phyloP scores from a whole-genome alignment of 2,797 vertebrate species.

The Sebastes steindachneri region DNA sequence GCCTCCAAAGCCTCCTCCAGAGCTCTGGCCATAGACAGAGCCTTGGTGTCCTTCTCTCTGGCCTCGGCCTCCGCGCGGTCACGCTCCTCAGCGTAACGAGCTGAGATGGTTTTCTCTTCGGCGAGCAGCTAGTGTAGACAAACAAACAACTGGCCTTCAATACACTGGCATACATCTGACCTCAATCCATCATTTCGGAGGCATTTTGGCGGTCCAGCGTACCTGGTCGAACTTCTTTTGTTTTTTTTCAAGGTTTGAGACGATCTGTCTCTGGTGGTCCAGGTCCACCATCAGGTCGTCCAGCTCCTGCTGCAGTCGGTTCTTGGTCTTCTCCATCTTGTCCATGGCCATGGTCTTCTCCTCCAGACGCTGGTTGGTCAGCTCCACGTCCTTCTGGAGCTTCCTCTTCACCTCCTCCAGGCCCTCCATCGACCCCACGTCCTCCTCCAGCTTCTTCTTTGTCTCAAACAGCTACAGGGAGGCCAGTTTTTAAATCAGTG shows the following conservation, averaged over 20 bases:
- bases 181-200: background rate
- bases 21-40: constrained; percentile 91
- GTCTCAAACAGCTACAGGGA: constrained; percentile 87
- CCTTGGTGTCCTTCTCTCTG: constrained; percentile 96
- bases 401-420: constrained; percentile 95
- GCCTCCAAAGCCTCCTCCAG: constrained; percentile 95
- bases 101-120: constrained; percentile 96
- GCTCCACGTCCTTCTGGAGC: constrained; percentile 91
- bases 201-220: background rate
- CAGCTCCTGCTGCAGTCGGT: constrained; percentile 93
- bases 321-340: constrained; percentile 97
- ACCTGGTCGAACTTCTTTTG: constrained; percentile 99
- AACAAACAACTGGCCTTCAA: background rate
- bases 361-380: constrained; percentile 88
- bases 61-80: constrained; percentile 97
- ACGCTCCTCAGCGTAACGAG: constrained; percentile 94
- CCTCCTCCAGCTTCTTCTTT: constrained; percentile 97
- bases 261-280: constrained; percentile 94
- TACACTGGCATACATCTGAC: background rate
- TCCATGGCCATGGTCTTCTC: constrained; percentile 92
- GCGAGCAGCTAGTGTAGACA: constrained; percentile 88
- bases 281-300: constrained; percentile 93
- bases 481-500: background rate
- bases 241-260: constrained; percentile 95
- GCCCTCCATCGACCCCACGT: constrained; percentile 91